Percentiles rank a stretch among this genome's conserved stretches.
These are phyloP conservation scores for Orthosia incerta DNA, from an alignment of 2,888 invertebrate genomes.

Conservation along the genomic window DNA sequence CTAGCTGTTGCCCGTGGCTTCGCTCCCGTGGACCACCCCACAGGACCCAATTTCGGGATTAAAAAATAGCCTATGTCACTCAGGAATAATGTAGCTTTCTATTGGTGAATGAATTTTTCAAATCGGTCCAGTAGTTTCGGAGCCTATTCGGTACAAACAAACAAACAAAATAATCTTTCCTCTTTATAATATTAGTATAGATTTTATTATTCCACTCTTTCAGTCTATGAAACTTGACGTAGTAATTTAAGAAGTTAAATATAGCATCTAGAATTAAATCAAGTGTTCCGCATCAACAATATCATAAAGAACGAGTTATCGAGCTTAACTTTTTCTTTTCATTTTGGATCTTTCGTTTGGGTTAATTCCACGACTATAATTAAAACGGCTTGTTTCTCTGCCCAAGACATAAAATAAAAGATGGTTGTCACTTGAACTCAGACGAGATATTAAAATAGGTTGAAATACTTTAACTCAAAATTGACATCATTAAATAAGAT, in stretches of 20 bases:
- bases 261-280: slow-evolving; percentile 11
- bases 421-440: slow-evolving; percentile 3
- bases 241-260: not conserved
- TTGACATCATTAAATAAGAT: slow-evolving; percentile 18
- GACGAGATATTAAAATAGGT: not conserved
- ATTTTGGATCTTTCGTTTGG: not conserved
- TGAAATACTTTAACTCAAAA: slow-evolving; percentile 3
- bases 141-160: too few relatives aligned
- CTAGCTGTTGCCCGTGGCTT: too few relatives aligned
- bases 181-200: too few relatives aligned
- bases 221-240: not conserved
- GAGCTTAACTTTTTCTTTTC: slow-evolving; percentile 1
- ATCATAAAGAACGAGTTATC: slow-evolving; percentile 7
- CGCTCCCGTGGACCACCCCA: too few relatives aligned
- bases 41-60: too few relatives aligned
- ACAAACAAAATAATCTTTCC: too few relatives aligned
- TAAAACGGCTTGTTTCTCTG: not conserved
- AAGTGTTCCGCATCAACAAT: not conserved
- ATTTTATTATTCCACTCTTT: not conserved
- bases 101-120: too few relatives aligned
- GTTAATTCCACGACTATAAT: not conserved
- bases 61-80: too few relatives aligned
- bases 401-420: slow-evolving; percentile 1
- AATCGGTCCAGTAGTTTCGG: too few relatives aligned
- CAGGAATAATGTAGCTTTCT: too few relatives aligned